Conservation (phyloP, 2,113 vertebrate genomes). For the Atractosteus spatula region DNA sequence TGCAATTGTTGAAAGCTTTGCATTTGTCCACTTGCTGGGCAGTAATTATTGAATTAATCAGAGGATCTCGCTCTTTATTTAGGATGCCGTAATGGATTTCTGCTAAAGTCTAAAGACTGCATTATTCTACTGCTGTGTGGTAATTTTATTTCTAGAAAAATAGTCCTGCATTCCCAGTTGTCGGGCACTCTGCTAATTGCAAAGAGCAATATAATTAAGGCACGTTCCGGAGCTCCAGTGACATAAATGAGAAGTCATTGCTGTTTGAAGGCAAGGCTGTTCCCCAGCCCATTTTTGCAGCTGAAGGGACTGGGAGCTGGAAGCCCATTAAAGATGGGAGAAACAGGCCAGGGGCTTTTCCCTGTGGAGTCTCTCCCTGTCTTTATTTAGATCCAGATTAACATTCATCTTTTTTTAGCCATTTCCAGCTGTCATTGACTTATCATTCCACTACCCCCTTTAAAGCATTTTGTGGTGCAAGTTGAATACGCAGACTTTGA, state of each 20-base stretch:
- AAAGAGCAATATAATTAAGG: neutral
- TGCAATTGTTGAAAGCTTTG: conserved; percentile 15
- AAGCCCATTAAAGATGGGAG: neutral
- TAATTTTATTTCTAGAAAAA: conserved; percentile 19
- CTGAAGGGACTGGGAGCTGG: neutral
- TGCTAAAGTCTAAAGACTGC: conserved; percentile 14
- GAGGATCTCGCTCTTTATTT: conserved; percentile 26
- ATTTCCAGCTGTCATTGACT: too few relatives aligned
- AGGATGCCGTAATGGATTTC: conserved; percentile 25
- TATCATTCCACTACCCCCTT: too few relatives aligned
- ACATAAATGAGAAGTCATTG: neutral
- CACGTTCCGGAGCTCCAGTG: too few relatives aligned
- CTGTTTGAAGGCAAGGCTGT: neutral
- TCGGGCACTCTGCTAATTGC: neutral
- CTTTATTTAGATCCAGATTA: too few relatives aligned
- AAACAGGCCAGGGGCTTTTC: neutral
- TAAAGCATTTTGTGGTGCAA: too few relatives aligned
- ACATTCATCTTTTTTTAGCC: too few relatives aligned
- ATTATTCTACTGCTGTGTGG: conserved; percentile 16
- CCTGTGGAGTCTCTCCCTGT: too few relatives aligned
- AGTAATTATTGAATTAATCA: conserved; percentile 33
- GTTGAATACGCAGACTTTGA: too few relatives aligned
- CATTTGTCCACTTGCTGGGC: conserved; percentile 20
- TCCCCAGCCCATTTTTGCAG: neutral
- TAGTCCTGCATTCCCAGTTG: neutral